Percentiles rank a stretch among this genome's conserved stretches.
Evolutionary conservation across 2,888 invertebrate genomes (phyloP).

Genomic region (Drosophila merina): DNA sequence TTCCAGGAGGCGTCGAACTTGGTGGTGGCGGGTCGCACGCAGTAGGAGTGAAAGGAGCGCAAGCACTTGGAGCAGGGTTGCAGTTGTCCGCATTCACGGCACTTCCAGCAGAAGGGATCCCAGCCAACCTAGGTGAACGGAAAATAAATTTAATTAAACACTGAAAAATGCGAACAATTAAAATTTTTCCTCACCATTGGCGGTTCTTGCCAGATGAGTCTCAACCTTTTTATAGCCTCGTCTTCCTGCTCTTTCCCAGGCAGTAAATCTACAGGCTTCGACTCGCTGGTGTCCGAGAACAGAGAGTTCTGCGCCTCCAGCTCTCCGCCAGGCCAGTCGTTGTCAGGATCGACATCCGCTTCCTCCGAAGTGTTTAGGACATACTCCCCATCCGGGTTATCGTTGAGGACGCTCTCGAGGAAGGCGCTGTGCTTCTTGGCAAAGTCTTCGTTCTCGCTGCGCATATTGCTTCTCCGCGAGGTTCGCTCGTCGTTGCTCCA

Average conservation of each 20-base stretch:
- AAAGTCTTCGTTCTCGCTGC: conserved; percentile 88
- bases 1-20: conserved; percentile 88
- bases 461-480: conserved; percentile 85
- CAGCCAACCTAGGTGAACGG: conserved; percentile 83
- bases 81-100: conserved; percentile 89
- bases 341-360: conserved; percentile 1
- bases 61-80: conserved; percentile 92
- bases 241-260: conserved; percentile 39
- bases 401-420: conserved; percentile 85
- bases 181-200: conserved; percentile 67
- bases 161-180: not conserved
- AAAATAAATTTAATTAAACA: not conserved
- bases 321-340: conserved; percentile 46
- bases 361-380: not conserved
- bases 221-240: conserved; percentile 53
- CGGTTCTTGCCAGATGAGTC: conserved; percentile 69
- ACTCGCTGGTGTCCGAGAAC: conserved; percentile 56
- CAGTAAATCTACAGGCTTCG: conserved; percentile 13
- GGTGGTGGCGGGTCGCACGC: conserved; percentile 86
- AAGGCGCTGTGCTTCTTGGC: conserved; percentile 87
- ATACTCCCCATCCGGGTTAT: conserved; percentile 24
- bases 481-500: conserved; percentile 52
- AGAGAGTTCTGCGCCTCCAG: conserved; percentile 44
- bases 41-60: conserved; percentile 92
- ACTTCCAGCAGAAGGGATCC: conserved; percentile 96